phyloP scores from a whole-genome alignment of 2,888 invertebrate species.

The Ametastegia equiseti region DNA sequence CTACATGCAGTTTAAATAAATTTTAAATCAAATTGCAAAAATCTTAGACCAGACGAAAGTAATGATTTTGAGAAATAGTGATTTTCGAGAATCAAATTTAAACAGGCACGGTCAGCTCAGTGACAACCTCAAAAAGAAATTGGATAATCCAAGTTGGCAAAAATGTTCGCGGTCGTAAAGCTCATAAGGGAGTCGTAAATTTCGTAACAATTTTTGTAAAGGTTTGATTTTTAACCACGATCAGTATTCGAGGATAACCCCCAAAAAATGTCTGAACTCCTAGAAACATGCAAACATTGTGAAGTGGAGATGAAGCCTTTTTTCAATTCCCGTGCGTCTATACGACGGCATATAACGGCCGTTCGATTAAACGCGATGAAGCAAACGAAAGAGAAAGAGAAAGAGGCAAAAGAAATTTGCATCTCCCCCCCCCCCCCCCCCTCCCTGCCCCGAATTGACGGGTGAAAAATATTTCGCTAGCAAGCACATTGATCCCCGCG shows the following conservation, averaged over 20 bases:
- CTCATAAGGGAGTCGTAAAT: neutral
- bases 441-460: neutral
- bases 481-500: constrained; percentile 5
- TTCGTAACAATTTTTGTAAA: neutral
- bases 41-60: too few species aligned
- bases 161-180: neutral
- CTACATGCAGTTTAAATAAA: too few species aligned
- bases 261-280: neutral
- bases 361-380: neutral
- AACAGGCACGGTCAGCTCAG: neutral
- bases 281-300: neutral
- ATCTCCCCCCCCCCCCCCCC: too few species aligned
- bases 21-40: too few species aligned
- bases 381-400: neutral
- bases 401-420: neutral
- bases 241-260: neutral
- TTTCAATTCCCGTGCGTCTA: neutral
- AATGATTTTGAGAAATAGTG: too few species aligned
- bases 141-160: neutral
- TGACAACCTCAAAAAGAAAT: neutral
- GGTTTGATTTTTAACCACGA: neutral
- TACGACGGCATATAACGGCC: neutral
- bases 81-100: too few species aligned
- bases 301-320: neutral
- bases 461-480: neutral